Evolutionary conservation across 2,888 invertebrate genomes (phyloP), one percentile per base, ranked within the genome.

Genomic region (Nycteola revayana): DNA sequence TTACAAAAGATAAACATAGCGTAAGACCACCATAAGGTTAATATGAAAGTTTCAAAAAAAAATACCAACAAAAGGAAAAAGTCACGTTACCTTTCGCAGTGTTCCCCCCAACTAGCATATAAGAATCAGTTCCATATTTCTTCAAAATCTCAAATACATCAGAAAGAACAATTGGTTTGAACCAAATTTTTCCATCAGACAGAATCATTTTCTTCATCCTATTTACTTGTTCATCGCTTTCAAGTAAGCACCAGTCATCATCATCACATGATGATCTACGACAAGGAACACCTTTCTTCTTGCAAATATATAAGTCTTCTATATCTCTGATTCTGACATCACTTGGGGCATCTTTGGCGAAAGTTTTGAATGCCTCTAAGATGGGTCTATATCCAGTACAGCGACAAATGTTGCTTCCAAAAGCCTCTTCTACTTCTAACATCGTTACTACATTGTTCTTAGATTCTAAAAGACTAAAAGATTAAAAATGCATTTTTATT

Each of bases 361-460:
- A 83, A 0, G 90, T 89, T 56, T 92, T 92, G 63, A 93, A 92
- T 1, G 92, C 92, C 38, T 92, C 89, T 1, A 90, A 42, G 24
- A 93, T 93, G 0, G 93, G 89, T 27, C 92, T 74, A 54, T 92
- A 93, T 0, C 93, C 93, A 1, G 94, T 94, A 56, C 94, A 94
- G 21, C 94, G 86, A 50, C 94, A 94, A 24, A 94, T 88, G 49
- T 94, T 94, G 21, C 94, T 92, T n/a, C 91, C 93, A 51, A 94
- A 93, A 0, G 91, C 89, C 43, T 93, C 89, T 68, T 94, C 94
- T 3, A 94, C 89, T 49, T 93, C 90, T 39, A 91, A 72, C 89
- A 90, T 90, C 0, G 91, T 90, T 10, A 90, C n/a, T n/a, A n/a
- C n/a, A 18, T 18, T 18, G 4, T 18, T 18, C 18, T 18, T 18